Conservation (phyloP, 2,113 vertebrate species). For the Thalassoma bifasciatum region DNA sequence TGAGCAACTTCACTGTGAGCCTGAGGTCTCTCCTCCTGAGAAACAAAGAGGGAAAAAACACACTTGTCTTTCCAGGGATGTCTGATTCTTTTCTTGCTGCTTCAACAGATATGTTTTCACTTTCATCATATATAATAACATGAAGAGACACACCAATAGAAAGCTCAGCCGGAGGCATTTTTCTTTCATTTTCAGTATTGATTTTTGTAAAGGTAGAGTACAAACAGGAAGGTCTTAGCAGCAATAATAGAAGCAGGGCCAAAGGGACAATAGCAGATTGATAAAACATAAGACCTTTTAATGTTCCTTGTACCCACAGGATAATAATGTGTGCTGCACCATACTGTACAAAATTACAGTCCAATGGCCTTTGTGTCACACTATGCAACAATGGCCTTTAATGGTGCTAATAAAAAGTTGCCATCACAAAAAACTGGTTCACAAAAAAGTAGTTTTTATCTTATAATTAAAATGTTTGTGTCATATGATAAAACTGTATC, state of each 20-base stretch:
- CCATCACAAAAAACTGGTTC: too few species aligned
- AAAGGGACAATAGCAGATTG: background rate
- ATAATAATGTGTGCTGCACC: background rate
- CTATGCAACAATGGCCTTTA: too few species aligned
- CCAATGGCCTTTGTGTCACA: too few species aligned
- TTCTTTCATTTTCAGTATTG: constrained; percentile 53
- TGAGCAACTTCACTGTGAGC: constrained; percentile 20
- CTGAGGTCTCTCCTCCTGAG: constrained; percentile 22
- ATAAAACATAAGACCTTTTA: constrained; percentile 11
- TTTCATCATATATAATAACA: constrained; percentile 33
- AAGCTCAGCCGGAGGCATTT: constrained; percentile 42
- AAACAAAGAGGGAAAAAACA: background rate
- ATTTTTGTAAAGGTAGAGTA: constrained; percentile 36
- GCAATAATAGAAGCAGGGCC: background rate
- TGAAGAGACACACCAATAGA: constrained; percentile 37
- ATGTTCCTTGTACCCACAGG: background rate
- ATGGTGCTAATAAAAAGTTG: too few species aligned
- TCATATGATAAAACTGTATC: background rate
- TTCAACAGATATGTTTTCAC: constrained; percentile 32
- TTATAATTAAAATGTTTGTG: background rate
- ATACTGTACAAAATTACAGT: background rate
- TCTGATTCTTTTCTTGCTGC: background rate
- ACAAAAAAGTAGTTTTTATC: too few species aligned
- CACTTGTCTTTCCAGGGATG: constrained; percentile 23
- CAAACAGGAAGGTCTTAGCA: constrained; percentile 23